Conservation (phyloP, 1,140 invertebrate genomes). For the Papilio dardanus region DNA sequence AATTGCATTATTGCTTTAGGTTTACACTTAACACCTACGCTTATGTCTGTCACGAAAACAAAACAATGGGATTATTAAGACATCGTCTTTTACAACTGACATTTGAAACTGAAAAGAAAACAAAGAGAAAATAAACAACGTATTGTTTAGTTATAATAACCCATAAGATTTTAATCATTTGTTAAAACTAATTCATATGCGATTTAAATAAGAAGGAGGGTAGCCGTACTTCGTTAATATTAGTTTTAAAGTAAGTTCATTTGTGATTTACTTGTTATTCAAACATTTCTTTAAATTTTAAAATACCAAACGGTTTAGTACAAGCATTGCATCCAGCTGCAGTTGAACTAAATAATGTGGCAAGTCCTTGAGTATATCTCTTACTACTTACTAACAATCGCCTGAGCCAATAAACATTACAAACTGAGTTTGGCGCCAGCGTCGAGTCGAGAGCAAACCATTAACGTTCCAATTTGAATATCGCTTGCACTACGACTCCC, state of each 20-base stretch:
- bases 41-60: neutral
- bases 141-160: neutral
- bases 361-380: conserved; percentile 31
- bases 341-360: conserved; percentile 35
- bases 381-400: conserved; percentile 33
- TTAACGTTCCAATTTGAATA: conserved; percentile 50
- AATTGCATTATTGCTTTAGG: conserved; percentile 27
- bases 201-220: neutral
- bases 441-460: conserved; percentile 57
- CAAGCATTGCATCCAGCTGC: neutral
- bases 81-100: conserved; percentile 1
- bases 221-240: no score
- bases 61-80: conserved; percentile 22
- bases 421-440: conserved; percentile 51
- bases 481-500: conserved; percentile 32
- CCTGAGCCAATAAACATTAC: conserved; percentile 38
- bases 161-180: neutral
- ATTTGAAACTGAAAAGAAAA: conserved; percentile 17
- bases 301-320: neutral
- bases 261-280: no score
- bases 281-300: neutral
- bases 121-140: neutral
- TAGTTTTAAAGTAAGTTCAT: no score
- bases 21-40: conserved; percentile 25
- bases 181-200: neutral